A percentile compares a stretch with the other conserved stretches of the same genome.
Conservation (phyloP, 2,113 vertebrate species). For the Phaethornis superciliosus region DNA sequence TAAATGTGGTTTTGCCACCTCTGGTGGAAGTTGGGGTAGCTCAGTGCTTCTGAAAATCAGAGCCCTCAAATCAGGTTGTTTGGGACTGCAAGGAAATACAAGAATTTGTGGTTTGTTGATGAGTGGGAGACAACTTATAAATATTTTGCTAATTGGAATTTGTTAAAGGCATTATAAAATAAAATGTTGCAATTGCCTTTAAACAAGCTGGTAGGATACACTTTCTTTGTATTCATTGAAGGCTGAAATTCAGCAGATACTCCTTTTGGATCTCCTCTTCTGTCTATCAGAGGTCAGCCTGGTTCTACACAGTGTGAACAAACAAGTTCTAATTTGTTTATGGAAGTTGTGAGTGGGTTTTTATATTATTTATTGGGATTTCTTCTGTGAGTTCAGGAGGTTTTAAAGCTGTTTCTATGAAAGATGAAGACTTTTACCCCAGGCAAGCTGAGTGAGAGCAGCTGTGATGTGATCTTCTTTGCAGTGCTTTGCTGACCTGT, state of each 20-base stretch:
- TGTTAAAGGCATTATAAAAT: neutral
- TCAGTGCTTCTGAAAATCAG: neutral
- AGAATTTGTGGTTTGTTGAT: neutral
- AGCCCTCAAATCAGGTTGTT: neutral
- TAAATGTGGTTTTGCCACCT: neutral
- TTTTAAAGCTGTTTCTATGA: constrained; percentile 13
- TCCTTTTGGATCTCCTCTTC: neutral
- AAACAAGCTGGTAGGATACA: neutral
- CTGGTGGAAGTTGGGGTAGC: neutral
- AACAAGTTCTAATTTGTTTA: constrained; percentile 47
- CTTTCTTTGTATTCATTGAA: neutral
- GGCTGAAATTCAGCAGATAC: neutral
- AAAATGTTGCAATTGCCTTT: neutral
- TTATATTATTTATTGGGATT: neutral
- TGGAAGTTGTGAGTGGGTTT: neutral
- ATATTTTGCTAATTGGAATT: neutral
- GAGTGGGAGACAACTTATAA: neutral
- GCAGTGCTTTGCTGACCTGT: neutral
- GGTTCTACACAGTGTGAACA: neutral
- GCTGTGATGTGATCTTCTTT: neutral
- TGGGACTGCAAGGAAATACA: neutral
- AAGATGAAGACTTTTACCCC: constrained; percentile 36
- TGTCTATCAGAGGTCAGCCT: neutral
- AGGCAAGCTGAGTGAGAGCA: neutral
- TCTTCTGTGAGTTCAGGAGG: neutral